Evolutionary conservation across 2,797 vertebrate species (phyloP), one percentile per base, ranked within the genome.

Genomic region (Lepilemur ruficaudatus): DNA sequence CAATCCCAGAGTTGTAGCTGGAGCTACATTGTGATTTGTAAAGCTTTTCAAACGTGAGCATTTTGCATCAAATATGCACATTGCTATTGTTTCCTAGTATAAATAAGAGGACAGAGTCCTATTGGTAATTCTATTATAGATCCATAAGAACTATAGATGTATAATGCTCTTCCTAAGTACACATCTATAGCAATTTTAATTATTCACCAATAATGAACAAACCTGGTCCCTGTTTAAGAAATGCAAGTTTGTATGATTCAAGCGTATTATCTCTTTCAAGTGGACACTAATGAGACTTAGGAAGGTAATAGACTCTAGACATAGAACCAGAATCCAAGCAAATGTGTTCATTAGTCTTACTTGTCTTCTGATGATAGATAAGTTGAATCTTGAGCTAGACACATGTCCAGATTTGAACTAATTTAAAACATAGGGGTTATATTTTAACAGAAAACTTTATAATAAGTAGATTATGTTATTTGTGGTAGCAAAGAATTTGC

Each of bases 341-440:
- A 96, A 93, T 83, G 41, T 86, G 43, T 89, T 97, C 92, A 95
- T 94, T 89, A 95, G 94, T 85, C 73, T 93, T 82, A 32, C 76
- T 96, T 97, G 93, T 96, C 79, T 94, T 91, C 83, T 89, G 57
- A 93, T 94, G 91, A 92, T 48, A 80, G 84, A 57, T n/a, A 95
- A 95, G 30, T 91, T 95, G 67, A 85, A 91, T 93, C 63, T 94
- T 91, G 69, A 94, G 75, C 69, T 80, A 83, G 93, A 94, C 86
- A 81, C 86, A 94, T 41, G 50, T 80, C 82, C 79, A 70, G 6
- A 61, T 89, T 81, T 72, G 85, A 94, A 89, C 81, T 94, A 92
- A 59, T 87, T 84, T 93, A 65, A 97, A 93, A 79, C 35, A 38
- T 12, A 82, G 30, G 32, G 17, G 15, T 75, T 93, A 22, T 89